These are phyloP conservation scores for Micromussa lordhowensis DNA, from an alignment of 92 coral and sea anemone species.

Conservation along the genomic window DNA sequence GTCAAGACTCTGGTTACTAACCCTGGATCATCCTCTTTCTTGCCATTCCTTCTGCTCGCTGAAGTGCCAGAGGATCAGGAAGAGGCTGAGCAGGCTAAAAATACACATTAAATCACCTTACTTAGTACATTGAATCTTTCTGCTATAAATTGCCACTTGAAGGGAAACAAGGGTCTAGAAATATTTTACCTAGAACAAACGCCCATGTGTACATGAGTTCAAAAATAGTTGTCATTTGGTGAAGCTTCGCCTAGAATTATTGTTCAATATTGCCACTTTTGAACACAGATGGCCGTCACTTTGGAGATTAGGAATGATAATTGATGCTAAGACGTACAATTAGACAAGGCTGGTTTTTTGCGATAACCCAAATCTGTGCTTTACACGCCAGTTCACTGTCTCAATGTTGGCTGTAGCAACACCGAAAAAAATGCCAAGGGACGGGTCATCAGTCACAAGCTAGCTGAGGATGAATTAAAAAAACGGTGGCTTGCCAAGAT, in stretches of 20 bases:
- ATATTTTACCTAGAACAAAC: too few relatives aligned
- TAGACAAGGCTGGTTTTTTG: not conserved
- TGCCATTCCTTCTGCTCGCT: constrained; percentile 75
- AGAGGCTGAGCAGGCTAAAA: constrained; percentile 76
- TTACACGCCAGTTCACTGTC: too few relatives aligned
- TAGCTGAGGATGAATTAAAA: not conserved
- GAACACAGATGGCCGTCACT: not conserved
- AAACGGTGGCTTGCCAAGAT: not conserved
- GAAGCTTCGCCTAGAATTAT: not conserved
- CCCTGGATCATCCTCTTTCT: constrained; percentile 73
- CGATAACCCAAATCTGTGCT: not conserved
- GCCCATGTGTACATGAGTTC: not conserved
- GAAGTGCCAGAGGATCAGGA: constrained; percentile 79
- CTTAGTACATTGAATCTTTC: not conserved
- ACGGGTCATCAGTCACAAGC: not conserved
- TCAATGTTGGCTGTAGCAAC: not conserved
- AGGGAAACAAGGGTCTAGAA: too few relatives aligned
- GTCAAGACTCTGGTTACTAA: not conserved
- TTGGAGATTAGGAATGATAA: constrained; percentile 7
- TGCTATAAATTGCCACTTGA: not conserved
- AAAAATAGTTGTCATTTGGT: not conserved
- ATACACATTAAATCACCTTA: not conserved
- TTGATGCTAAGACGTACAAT: too few relatives aligned
- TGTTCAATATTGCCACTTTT: not conserved
- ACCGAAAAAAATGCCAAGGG: not conserved